Conservation (phyloP, 1,140 invertebrate species). For the Ericerus pela region DNA sequence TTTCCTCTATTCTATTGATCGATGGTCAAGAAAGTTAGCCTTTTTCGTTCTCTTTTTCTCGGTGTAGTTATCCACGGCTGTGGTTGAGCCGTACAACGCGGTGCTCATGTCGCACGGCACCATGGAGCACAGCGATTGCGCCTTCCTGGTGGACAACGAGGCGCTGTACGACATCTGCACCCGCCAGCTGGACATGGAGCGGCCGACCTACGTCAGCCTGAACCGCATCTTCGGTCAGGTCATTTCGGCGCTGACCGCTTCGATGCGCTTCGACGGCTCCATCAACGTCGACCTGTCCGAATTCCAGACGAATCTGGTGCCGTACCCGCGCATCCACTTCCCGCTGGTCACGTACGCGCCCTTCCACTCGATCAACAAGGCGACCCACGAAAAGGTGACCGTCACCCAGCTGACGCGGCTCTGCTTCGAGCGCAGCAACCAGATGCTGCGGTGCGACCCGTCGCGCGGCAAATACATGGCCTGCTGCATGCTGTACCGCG, state of each 20-base stretch:
- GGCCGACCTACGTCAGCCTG: conserved; percentile 42
- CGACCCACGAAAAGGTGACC: neutral
- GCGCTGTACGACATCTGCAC: conserved; percentile 50
- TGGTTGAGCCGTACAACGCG: conserved; percentile 50
- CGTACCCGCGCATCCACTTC: conserved; percentile 38
- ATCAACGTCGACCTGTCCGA: conserved; percentile 47
- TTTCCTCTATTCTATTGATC: too few relatives aligned
- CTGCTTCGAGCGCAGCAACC: conserved; percentile 10
- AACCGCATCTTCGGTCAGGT: conserved; percentile 27
- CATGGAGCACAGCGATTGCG: conserved; percentile 45
- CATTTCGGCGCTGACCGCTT: conserved; percentile 38
- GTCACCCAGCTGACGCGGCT: neutral
- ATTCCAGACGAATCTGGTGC: conserved; percentile 51
- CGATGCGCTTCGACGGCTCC: conserved; percentile 43
- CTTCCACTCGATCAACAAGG: neutral
- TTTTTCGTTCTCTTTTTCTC: neutral
- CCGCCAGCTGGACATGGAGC: conserved; percentile 40
- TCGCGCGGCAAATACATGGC: conserved; percentile 39
- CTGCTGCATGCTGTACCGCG: conserved; percentile 41
- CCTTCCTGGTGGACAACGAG: conserved; percentile 49
- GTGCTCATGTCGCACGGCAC: conserved; percentile 48
- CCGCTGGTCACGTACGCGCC: conserved; percentile 23
- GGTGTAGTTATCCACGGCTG: conserved; percentile 19
- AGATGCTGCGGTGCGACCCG: conserved; percentile 23
- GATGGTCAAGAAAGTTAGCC: too few relatives aligned